Base-by-base conservation (phyloP, 2,113 vertebrate species). In the Chionis minor region DNA sequence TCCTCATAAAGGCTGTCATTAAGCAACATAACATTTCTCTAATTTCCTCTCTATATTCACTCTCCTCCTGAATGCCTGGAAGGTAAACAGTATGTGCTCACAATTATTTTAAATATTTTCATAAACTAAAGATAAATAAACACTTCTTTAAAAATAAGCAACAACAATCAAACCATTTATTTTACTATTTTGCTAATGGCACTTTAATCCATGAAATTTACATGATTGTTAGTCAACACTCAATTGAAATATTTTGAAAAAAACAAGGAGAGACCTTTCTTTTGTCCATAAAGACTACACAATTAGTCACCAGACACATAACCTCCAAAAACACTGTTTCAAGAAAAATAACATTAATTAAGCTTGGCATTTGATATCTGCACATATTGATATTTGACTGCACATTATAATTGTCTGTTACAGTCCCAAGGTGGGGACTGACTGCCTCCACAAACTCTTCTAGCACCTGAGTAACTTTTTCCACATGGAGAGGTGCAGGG, bases 1-100 rank as follows among this genome's bases (percentile, higher is more conserved):
- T 93, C 62, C 69, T 93, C 95, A 79, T 87, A 90, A 97, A 96
- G 74, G 30, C 63, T 97, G 85, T 94, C 88, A 94, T 86, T 95
- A 97, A 96, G 67, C 82, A 93, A 75, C 52, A 70, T 5, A 93
- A 8, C 27, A 65, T 95, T 97, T 94, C 62, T 88, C 51, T 92
- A 96, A 90, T 72, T 96, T 91, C 30, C 58, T 94, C 35, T 89
- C 58, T 55, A 32, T 77, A 90, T 55, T 85, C 85, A 75, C 73
- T 91, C 49, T 75, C 30, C 81, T 87, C 70, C 79, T 26, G 12
- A 80, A 75, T 86, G 88, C 81, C 72, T 91, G 72, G 55, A 95
- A 97, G 63, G 91, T 83, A 96, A 98, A 95, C 52, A 69, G 65
- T 92, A 42, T 32, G 52, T 88, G 22, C 30, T 95, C 19, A 94